Evolutionary conservation across 2,888 invertebrate genomes (phyloP), one percentile per base, ranked within the genome.

Genomic region (Caenorhabditis drosophilae): DNA sequence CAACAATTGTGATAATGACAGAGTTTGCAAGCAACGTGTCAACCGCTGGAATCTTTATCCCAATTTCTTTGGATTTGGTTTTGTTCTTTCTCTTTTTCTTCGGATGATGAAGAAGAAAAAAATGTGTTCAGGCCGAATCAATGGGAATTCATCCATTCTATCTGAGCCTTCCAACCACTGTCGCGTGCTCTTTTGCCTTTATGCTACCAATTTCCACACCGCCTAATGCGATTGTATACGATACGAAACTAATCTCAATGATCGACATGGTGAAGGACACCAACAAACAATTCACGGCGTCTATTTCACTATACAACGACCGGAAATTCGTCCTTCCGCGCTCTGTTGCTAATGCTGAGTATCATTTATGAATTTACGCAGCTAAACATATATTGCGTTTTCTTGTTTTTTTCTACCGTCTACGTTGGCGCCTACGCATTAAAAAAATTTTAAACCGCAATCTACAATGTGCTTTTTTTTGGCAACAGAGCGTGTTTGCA

Each of bases 161-260:
- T 42, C 60, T 85, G 27, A 84, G 84, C 78, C 31, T 84, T 23
- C 84, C 85, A 6, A 75, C 82, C 4, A 72, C 84, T 1, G 58
- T 84, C 26, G 77, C 81, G 38, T 82, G 84, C 52, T 84, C 84
- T 0, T 84, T 80, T 48, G 76, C 81, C 18, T 87, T 86, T 58
- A 85, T 86, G 63, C 75, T 88, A 11, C 88, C 88, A 0, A 87
- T 87, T 11, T 87, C 87, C 1, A 88, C 88, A 3, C 88, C 88
- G 6, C 87, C 87, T 1, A 88, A 88, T 70, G 85, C 88, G 1
- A 84, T 88, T 2, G 84, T 87, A n/a, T 74, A 61, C 82, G 84
- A 53, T 31, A 60, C 68, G 2, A 61, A 57, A 27, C 41, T 52
- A 9, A 41, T 71, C 6, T 47, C 50, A 18, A 50, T 68, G 41